Evolutionary conservation across 2,113 vertebrate species (phyloP), one percentile per base, ranked within the genome.

Genomic region (Poeciliopsis prolifica): DNA sequence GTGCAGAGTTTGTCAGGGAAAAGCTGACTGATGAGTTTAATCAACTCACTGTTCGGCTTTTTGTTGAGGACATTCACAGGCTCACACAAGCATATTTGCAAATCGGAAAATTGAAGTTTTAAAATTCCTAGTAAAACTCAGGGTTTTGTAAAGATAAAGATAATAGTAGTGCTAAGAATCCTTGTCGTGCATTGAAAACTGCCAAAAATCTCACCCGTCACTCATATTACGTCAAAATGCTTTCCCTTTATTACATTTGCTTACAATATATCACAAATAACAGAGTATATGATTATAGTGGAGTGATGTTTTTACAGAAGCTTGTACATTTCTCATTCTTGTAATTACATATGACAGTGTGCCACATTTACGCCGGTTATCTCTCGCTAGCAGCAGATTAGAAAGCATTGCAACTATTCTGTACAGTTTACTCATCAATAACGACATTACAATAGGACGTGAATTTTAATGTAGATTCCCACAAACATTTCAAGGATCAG

Each of bases 201-300:
- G 33, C 24, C 78, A 42, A 14, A 8, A 33, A 64, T 8, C 62
- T 35, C 31, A 33, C 24, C 70, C 62, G 33, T 3, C 1, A 37
- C 75, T 74, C 14, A 22, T 31, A 77, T 83, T 58, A 69, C 35
- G 58, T 75, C 70, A 71, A 62, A 88, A 87, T 67, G 63, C 61
- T 83, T 86, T 72, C 35, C 82, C 81, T 91, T 91, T 91, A 90
- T 90, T 91, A 69, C 75, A 61, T 90, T 87, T 79, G 80, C 78
- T 82, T 76, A 78, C 67, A 86, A 42, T 85, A 85, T 78, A 79
- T 84, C 78, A 89, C 81, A 83, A 76, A 75, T 66, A 42, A 79
- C 67, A 77, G 77, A 71, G 84, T 85, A 88, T 74, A 87, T 82
- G 86, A 87, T 90, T 83, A 88, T 84, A 89, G 65, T 87, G 88